Base-by-base conservation (phyloP, 1,140 invertebrate genomes). In the Hylyphantes graminicola region DNA sequence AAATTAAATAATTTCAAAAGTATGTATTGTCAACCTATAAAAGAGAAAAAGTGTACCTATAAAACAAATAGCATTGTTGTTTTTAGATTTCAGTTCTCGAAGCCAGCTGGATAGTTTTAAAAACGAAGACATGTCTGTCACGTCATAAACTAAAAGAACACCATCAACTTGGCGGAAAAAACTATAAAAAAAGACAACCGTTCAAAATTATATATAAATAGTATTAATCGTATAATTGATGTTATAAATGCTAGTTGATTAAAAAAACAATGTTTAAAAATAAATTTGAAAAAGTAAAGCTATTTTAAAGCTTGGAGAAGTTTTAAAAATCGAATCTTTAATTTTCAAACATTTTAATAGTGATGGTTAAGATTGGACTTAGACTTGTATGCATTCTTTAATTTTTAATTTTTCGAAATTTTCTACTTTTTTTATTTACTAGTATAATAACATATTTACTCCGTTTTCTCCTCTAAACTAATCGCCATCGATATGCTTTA, bases 91-190 rank as follows among this genome's bases (percentile, higher is more conserved):
- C 12, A 80, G n/a, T 50, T 80, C 54, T 13, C 0, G 4, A 87
- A 94, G 90, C 93, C 93, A 94, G 80, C 93, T 91, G 9, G 93
- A 89, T 50, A 94, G 91, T 88, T 92, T 93, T 10, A 91, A 87
- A 87, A 93, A 94, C 6, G 92, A 92, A 65, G 89, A 87, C 86
- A 93, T 92, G 54, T 91, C 92, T 48, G 92, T 93, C 9, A 93
- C 90, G 88, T 93, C 93, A 89, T 93, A 94, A 87, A 94, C 90
- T 9, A 94, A 87, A 74, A 94, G 89, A 5, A 94, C 92, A 17
- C 93, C 93, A 88, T 94, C 93, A 9, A 93, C 93, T 87, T 93
- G 91, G 11, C 93, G 89, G 88, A 93, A 94, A 88, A 94, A 94
- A 8, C 77, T 80, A 21, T n/a, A 74, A 68, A 68, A n/a, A 64